Base-by-base conservation (phyloP, 2,888 invertebrate species). In the Pharmacophagus antenor region DNA sequence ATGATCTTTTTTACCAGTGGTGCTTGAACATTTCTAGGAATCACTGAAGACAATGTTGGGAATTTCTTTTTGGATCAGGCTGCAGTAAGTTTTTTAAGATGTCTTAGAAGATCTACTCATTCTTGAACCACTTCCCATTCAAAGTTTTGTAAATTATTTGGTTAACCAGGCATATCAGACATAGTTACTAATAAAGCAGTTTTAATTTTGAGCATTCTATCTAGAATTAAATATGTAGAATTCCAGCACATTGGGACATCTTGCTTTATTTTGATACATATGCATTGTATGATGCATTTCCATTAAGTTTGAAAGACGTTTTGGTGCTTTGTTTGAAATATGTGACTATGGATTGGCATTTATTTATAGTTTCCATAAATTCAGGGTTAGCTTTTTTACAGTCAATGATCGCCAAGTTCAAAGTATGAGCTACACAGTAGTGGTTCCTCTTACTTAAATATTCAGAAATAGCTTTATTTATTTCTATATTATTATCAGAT, bases 171-270 rank as follows among this genome's bases (percentile, higher is more conserved):
- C 23, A 54, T 44, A 20, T 22, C 18, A n/a, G 23, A 44, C 22
- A 42, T 18, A 15, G 44, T 25, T 25, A 27, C 54, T 22, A 44
- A 54, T 44, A 54, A 25, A 25, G 54, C 20, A 25, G 18, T 44
- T 25, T 25, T 54, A 18, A 25, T 42, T 25, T 54, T 25, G 18
- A 44, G n/a, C 25, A 54, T 18, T 44, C 54, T 21, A 12, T 56
- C 49, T 48, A 59, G 37, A 54, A 59, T 54, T 46, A 53, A 48
- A 44, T 49, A 49, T 20, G 20, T 42, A 21, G 59, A 59, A 52
- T 61, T 61, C 61, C 61, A 61, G 22, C 61, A n/a, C n/a, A 47
- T 61, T 8, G 41, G 56, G 31, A 56, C 42, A 22, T 46, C 51
- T 51, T 56, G 31, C 27, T 61, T 61, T 12, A 61, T 17, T 46